Percentiles rank a stretch among this genome's conserved stretches.
Evolutionary conservation across 2,888 invertebrate genomes (phyloP).

Genomic region (Operophtera brumata): DNA sequence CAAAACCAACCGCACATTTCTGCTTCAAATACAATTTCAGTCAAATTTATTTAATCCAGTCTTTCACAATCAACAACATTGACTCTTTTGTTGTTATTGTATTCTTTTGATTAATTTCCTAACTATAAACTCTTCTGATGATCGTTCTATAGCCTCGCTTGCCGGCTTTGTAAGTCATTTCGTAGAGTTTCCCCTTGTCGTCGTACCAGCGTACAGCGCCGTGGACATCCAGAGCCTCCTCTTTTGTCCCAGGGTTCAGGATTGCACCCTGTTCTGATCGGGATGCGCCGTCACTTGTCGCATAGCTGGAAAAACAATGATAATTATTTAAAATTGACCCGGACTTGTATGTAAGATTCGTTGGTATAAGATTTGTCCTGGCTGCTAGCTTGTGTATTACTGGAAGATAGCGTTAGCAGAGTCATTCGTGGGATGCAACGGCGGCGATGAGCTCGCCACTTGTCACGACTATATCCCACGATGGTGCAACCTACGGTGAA

Average conservation of each 20-base stretch:
- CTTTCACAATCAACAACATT: slow-evolving; percentile 15
- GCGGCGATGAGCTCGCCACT: too few species aligned
- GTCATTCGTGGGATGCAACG: too few species aligned
- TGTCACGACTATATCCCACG: too few species aligned
- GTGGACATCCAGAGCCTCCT: slow-evolving; percentile 63
- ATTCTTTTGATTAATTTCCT: slow-evolving; percentile 1
- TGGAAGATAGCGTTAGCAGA: too few species aligned
- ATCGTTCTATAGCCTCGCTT: slow-evolving; percentile 73
- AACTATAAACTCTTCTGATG: slow-evolving; percentile 59
- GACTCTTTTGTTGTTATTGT: background rate
- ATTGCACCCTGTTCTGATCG: slow-evolving; percentile 73
- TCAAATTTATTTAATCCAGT: slow-evolving; percentile 31
- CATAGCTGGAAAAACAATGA: slow-evolving; percentile 58
- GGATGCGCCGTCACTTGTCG: slow-evolving; percentile 77
- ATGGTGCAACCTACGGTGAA: too few species aligned
- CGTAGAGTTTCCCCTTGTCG: slow-evolving; percentile 69
- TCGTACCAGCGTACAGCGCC: slow-evolving; percentile 76
- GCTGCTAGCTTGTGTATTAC: too few species aligned
- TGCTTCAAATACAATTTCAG: slow-evolving; percentile 10
- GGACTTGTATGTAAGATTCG: too few species aligned
- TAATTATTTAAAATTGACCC: background rate
- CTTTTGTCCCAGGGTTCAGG: slow-evolving; percentile 59
- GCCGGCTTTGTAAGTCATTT: slow-evolving; percentile 77
- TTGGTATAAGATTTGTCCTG: too few species aligned
- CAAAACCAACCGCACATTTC: background rate